phyloP scores from a whole-genome alignment of 2,888 invertebrate species.

The Dilophus febrilis region DNA sequence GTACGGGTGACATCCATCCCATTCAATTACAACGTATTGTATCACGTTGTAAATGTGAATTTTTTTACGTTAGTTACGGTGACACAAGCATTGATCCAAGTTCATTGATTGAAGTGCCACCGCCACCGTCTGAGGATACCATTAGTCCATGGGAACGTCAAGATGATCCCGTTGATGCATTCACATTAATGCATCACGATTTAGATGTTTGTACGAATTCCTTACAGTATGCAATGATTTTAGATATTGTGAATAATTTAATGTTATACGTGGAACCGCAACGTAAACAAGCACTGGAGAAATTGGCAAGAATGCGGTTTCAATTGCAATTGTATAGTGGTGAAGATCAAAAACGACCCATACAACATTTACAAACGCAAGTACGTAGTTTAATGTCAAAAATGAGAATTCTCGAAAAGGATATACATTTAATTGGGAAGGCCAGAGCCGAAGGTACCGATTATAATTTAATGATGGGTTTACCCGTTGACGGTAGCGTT shows the following conservation, averaged over 20 bases:
- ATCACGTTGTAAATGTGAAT: slow-evolving; percentile 93
- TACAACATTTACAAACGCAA: slow-evolving; percentile 78
- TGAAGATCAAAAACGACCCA: slow-evolving; percentile 81
- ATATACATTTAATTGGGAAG: slow-evolving; percentile 72
- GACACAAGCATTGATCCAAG: slow-evolving; percentile 39
- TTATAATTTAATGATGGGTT: slow-evolving; percentile 18
- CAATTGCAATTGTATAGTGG: slow-evolving; percentile 80
- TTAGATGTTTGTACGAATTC: slow-evolving; percentile 96
- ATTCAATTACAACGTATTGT: slow-evolving; percentile 87
- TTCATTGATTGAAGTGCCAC: slow-evolving; percentile 45
- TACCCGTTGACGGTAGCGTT: slow-evolving; percentile 45
- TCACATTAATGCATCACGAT: slow-evolving; percentile 96
- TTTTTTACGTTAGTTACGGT: slow-evolving; percentile 90
- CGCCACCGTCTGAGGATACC: slow-evolving; percentile 50
- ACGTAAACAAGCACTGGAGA: slow-evolving; percentile 74
- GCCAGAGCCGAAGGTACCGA: slow-evolving; percentile 49
- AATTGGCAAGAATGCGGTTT: slow-evolving; percentile 79
- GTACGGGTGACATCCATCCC: slow-evolving; percentile 39
- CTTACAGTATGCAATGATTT: slow-evolving; percentile 83
- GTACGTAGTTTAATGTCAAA: slow-evolving; percentile 57
- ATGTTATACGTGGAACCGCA: slow-evolving; percentile 92
- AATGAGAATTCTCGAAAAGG: slow-evolving; percentile 71
- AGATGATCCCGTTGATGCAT: slow-evolving; percentile 85
- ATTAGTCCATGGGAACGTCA: slow-evolving; percentile 62
- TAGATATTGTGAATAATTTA: slow-evolving; percentile 95